Evolutionary conservation across 2,888 invertebrate genomes (phyloP).

Genomic region (Synanthedon myopaeformis): DNA sequence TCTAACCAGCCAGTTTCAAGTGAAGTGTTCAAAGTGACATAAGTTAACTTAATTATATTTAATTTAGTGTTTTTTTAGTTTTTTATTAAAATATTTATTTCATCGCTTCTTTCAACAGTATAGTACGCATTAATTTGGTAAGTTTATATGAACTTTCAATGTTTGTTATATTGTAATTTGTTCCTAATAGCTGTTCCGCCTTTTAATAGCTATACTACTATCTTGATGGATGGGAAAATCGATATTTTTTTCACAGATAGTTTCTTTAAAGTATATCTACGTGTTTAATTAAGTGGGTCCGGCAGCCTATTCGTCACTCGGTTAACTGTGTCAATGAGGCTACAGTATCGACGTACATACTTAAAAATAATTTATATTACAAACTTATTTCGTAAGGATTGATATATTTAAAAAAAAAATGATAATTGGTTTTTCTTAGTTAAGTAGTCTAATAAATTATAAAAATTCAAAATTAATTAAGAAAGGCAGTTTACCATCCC

Average conservation of each 20-base stretch:
- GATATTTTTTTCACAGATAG: neutral
- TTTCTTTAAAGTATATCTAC: neutral
- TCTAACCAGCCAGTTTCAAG: constrained; percentile 7
- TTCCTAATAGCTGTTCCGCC: too few species aligned
- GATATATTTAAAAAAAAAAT: too few species aligned
- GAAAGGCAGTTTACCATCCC: too few species aligned
- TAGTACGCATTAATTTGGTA: neutral
- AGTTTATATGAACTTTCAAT: neutral
- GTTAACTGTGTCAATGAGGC: constrained; percentile 13
- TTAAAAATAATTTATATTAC: constrained; percentile 18
- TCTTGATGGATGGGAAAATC: neutral
- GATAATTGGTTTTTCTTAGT: too few species aligned
- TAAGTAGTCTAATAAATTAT: too few species aligned
- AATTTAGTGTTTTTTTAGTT: constrained; percentile 2
- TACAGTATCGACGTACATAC: neutral
- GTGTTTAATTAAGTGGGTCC: constrained; percentile 7
- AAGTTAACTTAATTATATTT: constrained; percentile 1
- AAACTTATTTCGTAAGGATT: constrained; percentile 2
- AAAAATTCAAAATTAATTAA: too few species aligned
- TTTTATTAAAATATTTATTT: constrained; percentile 1
- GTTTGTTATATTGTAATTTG: neutral
- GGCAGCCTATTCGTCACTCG: constrained; percentile 18
- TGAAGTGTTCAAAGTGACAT: constrained; percentile 6
- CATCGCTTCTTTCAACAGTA: neutral
- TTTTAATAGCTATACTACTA: too few species aligned